Evolutionary conservation across 2,113 vertebrate species (phyloP), one percentile per base, ranked within the genome.

Genomic region (Myanophis thanlyinensis): DNA sequence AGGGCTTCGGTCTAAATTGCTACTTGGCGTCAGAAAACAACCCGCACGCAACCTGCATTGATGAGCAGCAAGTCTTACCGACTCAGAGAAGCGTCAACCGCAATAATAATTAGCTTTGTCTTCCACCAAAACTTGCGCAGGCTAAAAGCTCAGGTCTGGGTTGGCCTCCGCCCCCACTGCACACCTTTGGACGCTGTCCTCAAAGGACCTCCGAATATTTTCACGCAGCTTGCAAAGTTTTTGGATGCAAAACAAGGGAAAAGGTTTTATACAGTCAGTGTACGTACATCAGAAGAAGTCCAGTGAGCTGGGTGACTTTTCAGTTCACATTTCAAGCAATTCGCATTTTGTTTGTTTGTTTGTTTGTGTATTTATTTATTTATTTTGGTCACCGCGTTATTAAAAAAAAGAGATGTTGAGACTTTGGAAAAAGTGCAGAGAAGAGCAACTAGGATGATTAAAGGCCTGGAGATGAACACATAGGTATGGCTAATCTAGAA

Each of bases 1-100:
- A 94, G 94, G 94, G 18, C 20, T 95, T 94, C 91, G 67, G 90
- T 84, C 94, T 90, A 90, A 94, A 96, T 95, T 96, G 96, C 93
- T 95, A 91, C 95, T 96, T 96, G 80, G 51, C 73, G 15, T 30
- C 35, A 30, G 73, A 54, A 40, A 52, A 20, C 7, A 27, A 52
- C 1, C 52, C 1, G 2, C 23, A 22, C 13, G 5, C 51, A n/a
- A 20, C 48, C 22, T 48, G 25, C 30, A 23, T 25, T 9, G 22
- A 88, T 54, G 20, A 54, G 22, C 3, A 22, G n/a, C 7, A 40
- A 54, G 3, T 4, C 9, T 35, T 88, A 67, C 51, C 10, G 9
- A 52, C n/a, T 52, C 49, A 53, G 2, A 10, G 20, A 54, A 88
- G 87, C 20, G 25, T 80, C 67, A 80, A 35, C 30, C 6, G 2